Conservation (phyloP, 2,113 vertebrate genomes). For the Myotis yumanensis region DNA sequence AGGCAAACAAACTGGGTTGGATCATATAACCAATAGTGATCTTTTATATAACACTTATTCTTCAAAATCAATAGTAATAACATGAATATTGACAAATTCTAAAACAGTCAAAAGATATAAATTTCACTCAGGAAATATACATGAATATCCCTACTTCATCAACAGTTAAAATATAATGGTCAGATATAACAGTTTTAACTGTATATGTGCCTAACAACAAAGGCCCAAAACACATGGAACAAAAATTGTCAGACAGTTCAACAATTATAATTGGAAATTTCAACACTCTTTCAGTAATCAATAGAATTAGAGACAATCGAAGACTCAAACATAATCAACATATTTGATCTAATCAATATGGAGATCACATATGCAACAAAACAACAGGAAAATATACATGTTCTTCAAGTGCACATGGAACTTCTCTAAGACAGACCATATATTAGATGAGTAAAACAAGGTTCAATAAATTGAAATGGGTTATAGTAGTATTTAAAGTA, state of each 20-base stretch:
- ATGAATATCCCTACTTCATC: slow-evolving; percentile 34
- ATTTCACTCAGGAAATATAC: slow-evolving; percentile 19
- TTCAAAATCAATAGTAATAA: slow-evolving; percentile 24
- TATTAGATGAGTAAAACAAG: neutral
- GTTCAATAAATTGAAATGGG: neutral
- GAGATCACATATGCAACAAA: neutral
- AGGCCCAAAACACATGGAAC: slow-evolving; percentile 13
- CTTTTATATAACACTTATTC: neutral
- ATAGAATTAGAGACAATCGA: slow-evolving; percentile 4
- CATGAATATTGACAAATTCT: neutral
- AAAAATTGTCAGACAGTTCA: slow-evolving; percentile 20
- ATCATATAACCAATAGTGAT: neutral
- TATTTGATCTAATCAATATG: neutral
- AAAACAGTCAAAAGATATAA: neutral
- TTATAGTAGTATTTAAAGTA: slow-evolving; percentile 14
- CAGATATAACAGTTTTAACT: slow-evolving; percentile 31
- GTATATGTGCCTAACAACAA: neutral
- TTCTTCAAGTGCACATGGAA: slow-evolving; percentile 4
- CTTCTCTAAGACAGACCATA: neutral
- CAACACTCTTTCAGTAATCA: neutral
- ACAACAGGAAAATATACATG: neutral
- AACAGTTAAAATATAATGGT: slow-evolving; percentile 29
- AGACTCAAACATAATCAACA: neutral
- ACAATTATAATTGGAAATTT: slow-evolving; percentile 17
- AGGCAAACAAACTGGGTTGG: neutral